Evolutionary conservation across 2,797 vertebrate genomes (phyloP).

Genomic region (Corythornis leucogaster): DNA sequence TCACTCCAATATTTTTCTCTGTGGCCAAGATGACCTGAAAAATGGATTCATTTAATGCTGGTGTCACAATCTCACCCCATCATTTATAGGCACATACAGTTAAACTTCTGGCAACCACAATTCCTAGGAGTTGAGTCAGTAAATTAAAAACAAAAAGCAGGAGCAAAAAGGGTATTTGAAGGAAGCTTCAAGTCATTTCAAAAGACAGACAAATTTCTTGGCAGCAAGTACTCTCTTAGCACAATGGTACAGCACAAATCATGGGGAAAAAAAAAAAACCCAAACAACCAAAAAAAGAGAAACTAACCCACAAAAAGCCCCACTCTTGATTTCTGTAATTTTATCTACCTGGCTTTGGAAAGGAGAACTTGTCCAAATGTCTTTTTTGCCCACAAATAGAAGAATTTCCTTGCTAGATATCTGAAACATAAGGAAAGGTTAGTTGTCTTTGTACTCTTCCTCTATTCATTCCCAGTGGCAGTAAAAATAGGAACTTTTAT

Average conservation of each 20-base stretch:
- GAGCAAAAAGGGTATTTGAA: background rate
- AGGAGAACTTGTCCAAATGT: slow-evolving; percentile 89
- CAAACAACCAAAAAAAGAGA: too few relatives aligned
- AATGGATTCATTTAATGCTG: background rate
- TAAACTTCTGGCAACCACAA: background rate
- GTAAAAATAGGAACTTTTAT: background rate
- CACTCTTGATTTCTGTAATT: background rate
- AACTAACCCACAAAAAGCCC: background rate
- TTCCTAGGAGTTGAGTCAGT: background rate
- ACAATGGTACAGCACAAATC: background rate
- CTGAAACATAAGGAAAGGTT: slow-evolving; percentile 75
- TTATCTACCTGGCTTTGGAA: slow-evolving; percentile 84
- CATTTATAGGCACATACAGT: background rate
- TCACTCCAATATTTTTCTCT: background rate
- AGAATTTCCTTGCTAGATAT: slow-evolving; percentile 89
- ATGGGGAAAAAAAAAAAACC: too few relatives aligned
- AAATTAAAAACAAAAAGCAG: background rate
- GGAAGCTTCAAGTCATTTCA: background rate
- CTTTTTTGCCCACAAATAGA: slow-evolving; percentile 86
- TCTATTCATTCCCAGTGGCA: background rate
- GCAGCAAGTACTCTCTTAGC: background rate
- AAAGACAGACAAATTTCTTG: background rate
- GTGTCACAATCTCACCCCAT: background rate
- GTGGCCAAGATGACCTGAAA: background rate
- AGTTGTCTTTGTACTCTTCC: background rate